Conservation (phyloP, 2,888 invertebrate genomes). For the Macrophya annulata region DNA sequence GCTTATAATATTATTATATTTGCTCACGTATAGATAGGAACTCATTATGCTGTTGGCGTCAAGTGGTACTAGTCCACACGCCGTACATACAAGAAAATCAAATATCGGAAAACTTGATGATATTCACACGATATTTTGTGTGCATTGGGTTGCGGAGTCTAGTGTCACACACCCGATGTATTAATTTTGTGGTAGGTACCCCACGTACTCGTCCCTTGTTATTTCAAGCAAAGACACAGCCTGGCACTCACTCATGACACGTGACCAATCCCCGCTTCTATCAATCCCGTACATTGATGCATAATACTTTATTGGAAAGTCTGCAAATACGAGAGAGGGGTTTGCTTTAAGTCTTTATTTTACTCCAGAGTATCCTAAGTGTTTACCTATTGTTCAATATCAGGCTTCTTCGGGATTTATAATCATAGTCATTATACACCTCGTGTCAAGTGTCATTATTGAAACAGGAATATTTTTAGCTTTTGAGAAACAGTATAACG, state of each 20-base stretch:
- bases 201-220: conserved; percentile 74
- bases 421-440: neutral
- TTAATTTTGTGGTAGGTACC: conserved; percentile 68
- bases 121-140: conserved; percentile 55
- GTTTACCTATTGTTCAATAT: conserved; percentile 32
- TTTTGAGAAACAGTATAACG: neutral
- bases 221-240: conserved; percentile 75
- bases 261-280: conserved; percentile 65
- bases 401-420: neutral
- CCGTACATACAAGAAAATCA: conserved; percentile 8
- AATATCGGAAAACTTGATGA: conserved; percentile 35
- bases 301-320: conserved; percentile 52
- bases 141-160: conserved; percentile 49
- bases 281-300: conserved; percentile 27
- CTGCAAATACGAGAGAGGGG: conserved; percentile 38
- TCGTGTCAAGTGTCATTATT: neutral
- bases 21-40: conserved; percentile 14
- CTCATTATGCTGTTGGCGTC: conserved; percentile 9
- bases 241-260: conserved; percentile 72
- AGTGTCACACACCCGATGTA: conserved; percentile 66
- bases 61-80: neutral
- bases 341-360: neutral
- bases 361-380: neutral
- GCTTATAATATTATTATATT: conserved; percentile 39
- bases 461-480: no score